These are phyloP conservation scores for Vidua macroura DNA, from an alignment of 2,113 vertebrate genomes.

Conservation along the genomic window DNA sequence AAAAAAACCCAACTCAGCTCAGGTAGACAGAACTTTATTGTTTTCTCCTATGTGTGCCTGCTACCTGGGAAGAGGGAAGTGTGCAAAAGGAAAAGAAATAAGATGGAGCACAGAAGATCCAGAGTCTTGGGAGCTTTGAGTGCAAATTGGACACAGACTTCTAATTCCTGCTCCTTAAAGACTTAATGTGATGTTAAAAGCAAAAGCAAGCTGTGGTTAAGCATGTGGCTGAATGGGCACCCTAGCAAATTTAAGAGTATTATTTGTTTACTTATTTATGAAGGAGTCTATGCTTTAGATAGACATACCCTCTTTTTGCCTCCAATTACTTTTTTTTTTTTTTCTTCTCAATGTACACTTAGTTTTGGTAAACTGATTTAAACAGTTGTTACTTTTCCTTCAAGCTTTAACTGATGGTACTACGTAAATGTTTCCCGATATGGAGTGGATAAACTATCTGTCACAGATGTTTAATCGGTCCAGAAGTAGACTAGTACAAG, in stretches of 20 bases:
- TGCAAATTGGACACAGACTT: slow-evolving; percentile 9
- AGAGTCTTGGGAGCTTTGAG: neutral
- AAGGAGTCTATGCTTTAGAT: slow-evolving; percentile 53
- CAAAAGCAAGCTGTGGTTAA: neutral
- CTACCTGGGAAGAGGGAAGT: slow-evolving; percentile 29
- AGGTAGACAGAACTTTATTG: neutral
- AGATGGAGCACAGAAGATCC: neutral
- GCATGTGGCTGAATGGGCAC: neutral
- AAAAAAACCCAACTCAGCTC: neutral
- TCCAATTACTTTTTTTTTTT: neutral
- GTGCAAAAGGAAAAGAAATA: neutral
- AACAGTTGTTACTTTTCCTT: slow-evolving; percentile 43
- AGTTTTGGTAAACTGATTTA: slow-evolving; percentile 49
- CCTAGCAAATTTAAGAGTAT: slow-evolving; percentile 37
- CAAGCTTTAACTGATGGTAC: slow-evolving; percentile 48
- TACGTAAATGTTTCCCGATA: slow-evolving; percentile 43
- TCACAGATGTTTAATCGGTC: slow-evolving; percentile 49
- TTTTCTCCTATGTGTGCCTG: slow-evolving; percentile 47
- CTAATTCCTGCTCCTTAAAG: slow-evolving; percentile 1
- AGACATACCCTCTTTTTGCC: slow-evolving; percentile 18
- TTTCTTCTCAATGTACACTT: neutral
- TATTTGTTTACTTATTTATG: slow-evolving; percentile 64
- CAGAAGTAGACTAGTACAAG: slow-evolving; percentile 54
- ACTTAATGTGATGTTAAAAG: neutral
- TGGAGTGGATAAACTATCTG: slow-evolving; percentile 37